Evolutionary conservation across 2,113 vertebrate species (phyloP).

Genomic region (Sylvietta virens): DNA sequence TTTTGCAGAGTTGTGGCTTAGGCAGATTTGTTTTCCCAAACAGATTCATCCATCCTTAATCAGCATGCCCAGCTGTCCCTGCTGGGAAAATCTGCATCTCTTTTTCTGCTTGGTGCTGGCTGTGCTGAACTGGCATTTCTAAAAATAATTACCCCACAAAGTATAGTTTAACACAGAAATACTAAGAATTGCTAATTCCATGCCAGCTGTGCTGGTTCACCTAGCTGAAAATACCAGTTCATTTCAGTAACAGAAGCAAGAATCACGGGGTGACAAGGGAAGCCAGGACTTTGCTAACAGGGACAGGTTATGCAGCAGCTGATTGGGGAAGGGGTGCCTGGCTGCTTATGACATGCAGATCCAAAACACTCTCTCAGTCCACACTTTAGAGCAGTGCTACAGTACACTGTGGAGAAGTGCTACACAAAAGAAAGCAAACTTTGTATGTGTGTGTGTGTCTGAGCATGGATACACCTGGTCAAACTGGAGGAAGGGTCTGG

Average conservation of each 20-base stretch:
- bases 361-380: neutral
- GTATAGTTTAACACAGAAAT: neutral
- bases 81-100: neutral
- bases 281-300: neutral
- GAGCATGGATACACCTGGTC: too few species aligned
- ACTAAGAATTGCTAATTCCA: neutral
- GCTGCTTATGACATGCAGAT: neutral
- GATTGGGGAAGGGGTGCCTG: neutral
- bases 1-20: neutral
- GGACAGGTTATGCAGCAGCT: too few species aligned
- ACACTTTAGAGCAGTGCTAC: neutral
- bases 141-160: slow-evolving; percentile 6
- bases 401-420: neutral
- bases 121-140: slow-evolving; percentile 21
- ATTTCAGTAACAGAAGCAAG: neutral
- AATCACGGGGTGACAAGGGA: fast-evolving
- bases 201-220: neutral
- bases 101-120: neutral
- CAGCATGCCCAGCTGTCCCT: slow-evolving; percentile 29
- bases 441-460: fast-evolving
- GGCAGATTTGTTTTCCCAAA: slow-evolving; percentile 31
- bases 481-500: neutral
- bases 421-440: neutral
- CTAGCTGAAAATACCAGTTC: neutral
- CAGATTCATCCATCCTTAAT: slow-evolving; percentile 34